These are phyloP conservation scores for Vannuccia rotundouncinata DNA, from an alignment of 2,888 invertebrate species.

Conservation along the genomic window DNA sequence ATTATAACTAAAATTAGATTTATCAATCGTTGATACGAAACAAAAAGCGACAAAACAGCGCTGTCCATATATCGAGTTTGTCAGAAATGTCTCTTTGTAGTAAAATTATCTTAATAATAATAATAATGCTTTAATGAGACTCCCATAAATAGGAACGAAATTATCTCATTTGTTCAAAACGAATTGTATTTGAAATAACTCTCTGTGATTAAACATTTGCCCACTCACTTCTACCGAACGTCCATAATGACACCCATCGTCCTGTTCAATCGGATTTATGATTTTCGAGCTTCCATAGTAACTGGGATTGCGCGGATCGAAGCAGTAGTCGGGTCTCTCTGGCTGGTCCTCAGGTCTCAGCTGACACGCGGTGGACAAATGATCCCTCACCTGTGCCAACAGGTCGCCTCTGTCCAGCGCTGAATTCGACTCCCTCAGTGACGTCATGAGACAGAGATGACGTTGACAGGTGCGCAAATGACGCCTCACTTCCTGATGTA, in stretches of 20 bases:
- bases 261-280: not conserved
- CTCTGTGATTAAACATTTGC: no score
- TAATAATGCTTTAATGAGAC: no score
- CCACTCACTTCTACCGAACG: no score
- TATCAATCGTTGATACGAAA: no score
- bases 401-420: not conserved
- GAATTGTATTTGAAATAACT: not conserved
- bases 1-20: no score
- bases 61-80: no score
- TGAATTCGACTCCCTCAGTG: not conserved
- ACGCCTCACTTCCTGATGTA: not conserved
- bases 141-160: no score
- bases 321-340: not conserved
- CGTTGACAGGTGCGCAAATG: not conserved
- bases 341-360: not conserved
- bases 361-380: not conserved
- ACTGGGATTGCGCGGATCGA: not conserved
- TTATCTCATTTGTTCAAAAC: no score
- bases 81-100: no score
- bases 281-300: not conserved
- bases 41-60: no score
- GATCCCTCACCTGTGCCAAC: not conserved
- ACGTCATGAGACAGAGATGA: not conserved
- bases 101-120: no score
- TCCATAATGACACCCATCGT: no score